phyloP scores from a whole-genome alignment of 1,140 invertebrate genomes.

The Hypothenemus hampei region DNA sequence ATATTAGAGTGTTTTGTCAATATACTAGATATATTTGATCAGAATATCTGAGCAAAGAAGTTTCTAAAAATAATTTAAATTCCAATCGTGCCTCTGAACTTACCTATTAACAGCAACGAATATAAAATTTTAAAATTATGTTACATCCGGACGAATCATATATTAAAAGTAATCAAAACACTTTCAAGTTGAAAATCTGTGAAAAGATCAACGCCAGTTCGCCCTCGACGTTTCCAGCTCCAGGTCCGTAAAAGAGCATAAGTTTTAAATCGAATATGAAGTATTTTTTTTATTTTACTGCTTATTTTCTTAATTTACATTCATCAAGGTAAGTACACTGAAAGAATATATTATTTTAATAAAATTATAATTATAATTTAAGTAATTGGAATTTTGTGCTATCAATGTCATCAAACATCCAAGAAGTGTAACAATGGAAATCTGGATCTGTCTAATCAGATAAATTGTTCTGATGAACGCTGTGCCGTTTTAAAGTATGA shows the following conservation, averaged over 20 bases:
- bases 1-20: not conserved
- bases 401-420: constrained; percentile 11
- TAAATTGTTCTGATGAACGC: constrained; percentile 6
- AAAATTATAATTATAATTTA: too few species aligned
- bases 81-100: not conserved
- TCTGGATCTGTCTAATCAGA: not conserved
- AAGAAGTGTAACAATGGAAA: constrained; percentile 11
- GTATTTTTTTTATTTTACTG: too few species aligned
- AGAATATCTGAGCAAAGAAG: not conserved
- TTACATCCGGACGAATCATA: not conserved
- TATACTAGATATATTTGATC: not conserved
- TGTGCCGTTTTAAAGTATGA: constrained; percentile 13
- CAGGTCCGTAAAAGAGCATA: not conserved
- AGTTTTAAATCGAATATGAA: not conserved
- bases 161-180: constrained; percentile 3
- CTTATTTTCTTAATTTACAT: too few species aligned
- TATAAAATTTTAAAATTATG: not conserved
- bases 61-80: not conserved
- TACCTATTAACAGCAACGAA: not conserved
- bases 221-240: not conserved
- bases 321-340: not conserved
- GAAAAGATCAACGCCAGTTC: not conserved
- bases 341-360: too few species aligned
- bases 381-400: constrained; percentile 3
- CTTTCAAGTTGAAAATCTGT: not conserved